Conservation (phyloP, 2,888 invertebrate species). For the Hetaerina titia region DNA sequence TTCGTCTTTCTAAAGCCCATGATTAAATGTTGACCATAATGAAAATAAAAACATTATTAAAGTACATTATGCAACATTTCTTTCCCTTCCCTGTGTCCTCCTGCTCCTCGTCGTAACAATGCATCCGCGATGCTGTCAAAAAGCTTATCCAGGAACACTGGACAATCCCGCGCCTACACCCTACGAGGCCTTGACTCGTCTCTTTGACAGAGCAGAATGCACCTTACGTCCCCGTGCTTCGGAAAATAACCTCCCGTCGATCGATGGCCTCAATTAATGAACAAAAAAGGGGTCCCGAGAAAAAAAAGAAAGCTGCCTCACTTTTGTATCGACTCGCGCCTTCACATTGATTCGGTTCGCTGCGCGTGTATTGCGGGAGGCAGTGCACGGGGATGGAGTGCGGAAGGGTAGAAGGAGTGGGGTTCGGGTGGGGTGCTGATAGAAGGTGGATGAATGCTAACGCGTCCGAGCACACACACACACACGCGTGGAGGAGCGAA, state of each 20-base stretch:
- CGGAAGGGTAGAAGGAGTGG: neutral
- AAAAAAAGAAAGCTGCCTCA: neutral
- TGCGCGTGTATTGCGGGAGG: neutral
- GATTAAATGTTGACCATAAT: neutral
- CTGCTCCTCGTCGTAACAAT: neutral
- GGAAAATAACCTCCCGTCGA: conserved; percentile 5
- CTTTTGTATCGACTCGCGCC: neutral
- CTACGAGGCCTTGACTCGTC: neutral
- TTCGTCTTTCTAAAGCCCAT: neutral
- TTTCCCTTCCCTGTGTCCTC: neutral
- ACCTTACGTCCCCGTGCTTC: neutral
- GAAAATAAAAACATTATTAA: neutral
- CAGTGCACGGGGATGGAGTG: neutral
- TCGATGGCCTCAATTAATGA: conserved; percentile 63
- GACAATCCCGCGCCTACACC: neutral
- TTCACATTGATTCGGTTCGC: conserved; percentile 4
- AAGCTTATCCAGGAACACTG: neutral
- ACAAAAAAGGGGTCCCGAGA: neutral
- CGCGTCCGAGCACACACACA: neutral
- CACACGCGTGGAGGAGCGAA: neutral
- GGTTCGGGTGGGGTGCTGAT: neutral
- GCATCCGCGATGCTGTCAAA: conserved; percentile 13
- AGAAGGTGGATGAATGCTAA: neutral
- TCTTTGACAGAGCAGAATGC: neutral
- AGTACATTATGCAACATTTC: neutral